Conservation (phyloP, 2,797 vertebrate genomes). For the Myotis planiceps region DNA sequence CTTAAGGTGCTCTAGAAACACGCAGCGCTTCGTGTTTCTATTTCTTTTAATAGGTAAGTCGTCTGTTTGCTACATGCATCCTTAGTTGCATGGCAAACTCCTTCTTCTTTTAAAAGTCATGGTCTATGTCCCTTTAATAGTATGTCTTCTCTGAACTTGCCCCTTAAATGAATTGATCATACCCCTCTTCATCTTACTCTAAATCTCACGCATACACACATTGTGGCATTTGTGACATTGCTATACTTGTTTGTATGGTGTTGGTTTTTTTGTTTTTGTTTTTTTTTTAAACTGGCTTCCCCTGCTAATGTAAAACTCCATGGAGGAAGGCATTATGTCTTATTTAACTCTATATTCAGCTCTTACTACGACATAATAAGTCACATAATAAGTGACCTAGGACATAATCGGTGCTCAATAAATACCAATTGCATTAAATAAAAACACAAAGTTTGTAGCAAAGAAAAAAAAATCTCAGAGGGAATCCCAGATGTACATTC, state of each 20-base stretch:
- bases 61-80: not conserved
- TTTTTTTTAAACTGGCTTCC: not conserved
- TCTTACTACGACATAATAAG: not conserved
- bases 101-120: not conserved
- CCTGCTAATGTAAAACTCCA: not conserved
- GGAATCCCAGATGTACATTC: not conserved
- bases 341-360: not conserved
- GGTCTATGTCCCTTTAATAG: not conserved
- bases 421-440: not conserved
- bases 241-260: not conserved
- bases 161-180: not conserved
- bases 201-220: not conserved
- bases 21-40: not conserved
- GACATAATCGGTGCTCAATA: not conserved
- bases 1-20: not conserved
- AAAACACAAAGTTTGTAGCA: not conserved
- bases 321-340: not conserved
- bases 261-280: not conserved
- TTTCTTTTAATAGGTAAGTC: not conserved
- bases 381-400: not conserved
- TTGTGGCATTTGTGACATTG: not conserved
- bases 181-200: not conserved
- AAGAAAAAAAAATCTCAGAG: slow-evolving; percentile 10
- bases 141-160: not conserved
- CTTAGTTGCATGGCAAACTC: not conserved